Conservation (phyloP, 2,888 invertebrate species). For the Nemurella pictetii region DNA sequence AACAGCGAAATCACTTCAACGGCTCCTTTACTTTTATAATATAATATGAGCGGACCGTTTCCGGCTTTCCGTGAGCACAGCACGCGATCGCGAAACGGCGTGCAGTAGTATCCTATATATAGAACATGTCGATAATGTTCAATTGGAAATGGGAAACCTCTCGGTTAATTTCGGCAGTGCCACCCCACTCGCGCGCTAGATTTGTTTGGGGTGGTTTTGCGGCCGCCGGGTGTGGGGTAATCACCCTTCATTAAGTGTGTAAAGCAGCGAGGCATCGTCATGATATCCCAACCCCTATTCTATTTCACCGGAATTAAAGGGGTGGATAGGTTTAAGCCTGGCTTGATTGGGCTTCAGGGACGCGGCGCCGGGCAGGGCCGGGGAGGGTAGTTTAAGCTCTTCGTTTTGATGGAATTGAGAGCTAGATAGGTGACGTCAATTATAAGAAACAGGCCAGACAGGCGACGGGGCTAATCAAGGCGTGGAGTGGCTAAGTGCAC, state of each 20-base stretch:
- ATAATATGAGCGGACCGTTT: not conserved
- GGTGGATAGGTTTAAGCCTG: slow-evolving; percentile 30
- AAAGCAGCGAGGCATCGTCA: slow-evolving; percentile 17
- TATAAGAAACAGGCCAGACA: not conserved
- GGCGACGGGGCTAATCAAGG: not conserved
- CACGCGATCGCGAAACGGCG: not conserved
- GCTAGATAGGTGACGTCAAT: not conserved
- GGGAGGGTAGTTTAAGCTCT: slow-evolving; percentile 31
- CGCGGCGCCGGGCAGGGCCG: slow-evolving; percentile 35
- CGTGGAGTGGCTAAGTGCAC: not conserved
- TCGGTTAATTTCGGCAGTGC: not conserved
- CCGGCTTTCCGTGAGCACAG: not conserved
- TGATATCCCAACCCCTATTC: slow-evolving; percentile 28
- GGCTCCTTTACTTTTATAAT: not conserved
- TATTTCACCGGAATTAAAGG: slow-evolving; percentile 26
- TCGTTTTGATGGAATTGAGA: slow-evolving; percentile 5
- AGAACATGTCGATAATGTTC: slow-evolving; percentile 1
- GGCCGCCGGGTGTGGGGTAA: slow-evolving; percentile 25
- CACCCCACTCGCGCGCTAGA: not conserved
- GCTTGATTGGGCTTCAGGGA: slow-evolving; percentile 34
- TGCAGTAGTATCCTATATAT: not conserved
- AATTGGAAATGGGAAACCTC: not conserved
- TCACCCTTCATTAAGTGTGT: slow-evolving; percentile 32
- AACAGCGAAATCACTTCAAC: not conserved
- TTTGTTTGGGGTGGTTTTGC: slow-evolving; percentile 1